A percentile compares a stretch with the other conserved stretches of the same genome.
These are phyloP conservation scores for Yponomeuta cagnagella DNA, from an alignment of 2,888 invertebrate species.

Conservation along the genomic window DNA sequence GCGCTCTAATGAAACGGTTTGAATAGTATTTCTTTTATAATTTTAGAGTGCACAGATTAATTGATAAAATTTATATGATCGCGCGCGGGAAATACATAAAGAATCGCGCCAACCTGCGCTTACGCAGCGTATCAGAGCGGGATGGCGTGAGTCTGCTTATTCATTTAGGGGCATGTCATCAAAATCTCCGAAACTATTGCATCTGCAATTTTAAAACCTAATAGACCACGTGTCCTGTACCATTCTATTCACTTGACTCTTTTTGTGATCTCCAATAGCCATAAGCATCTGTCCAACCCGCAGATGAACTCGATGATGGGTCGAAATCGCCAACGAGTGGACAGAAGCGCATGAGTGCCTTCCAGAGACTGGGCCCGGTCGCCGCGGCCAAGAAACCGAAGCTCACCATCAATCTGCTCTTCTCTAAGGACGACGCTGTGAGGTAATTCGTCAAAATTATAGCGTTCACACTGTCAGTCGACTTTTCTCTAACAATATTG, in stretches of 20 bases:
- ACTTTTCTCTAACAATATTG: not conserved
- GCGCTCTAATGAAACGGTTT: too few relatives aligned
- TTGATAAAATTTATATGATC: too few relatives aligned
- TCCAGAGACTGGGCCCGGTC: constrained; percentile 51
- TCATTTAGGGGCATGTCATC: too few relatives aligned
- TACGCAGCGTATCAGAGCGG: too few relatives aligned
- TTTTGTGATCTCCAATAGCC: not conserved
- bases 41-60: too few relatives aligned
- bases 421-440: constrained; percentile 46
- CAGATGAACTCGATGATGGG: not conserved
- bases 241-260: not conserved
- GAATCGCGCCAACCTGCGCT: too few relatives aligned
- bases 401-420: constrained; percentile 51
- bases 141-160: too few relatives aligned
- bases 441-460: constrained; percentile 34
- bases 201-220: too few relatives aligned
- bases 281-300: not conserved
- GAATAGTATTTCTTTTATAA: too few relatives aligned
- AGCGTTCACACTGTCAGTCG: not conserved
- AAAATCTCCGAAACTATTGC: too few relatives aligned
- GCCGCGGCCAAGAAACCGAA: constrained; percentile 55
- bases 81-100: too few relatives aligned
- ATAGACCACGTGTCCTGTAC: not conserved
- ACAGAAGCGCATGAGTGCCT: constrained; percentile 53
- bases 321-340: constrained; percentile 20